Evolutionary conservation across 2,888 invertebrate genomes (phyloP).

Genomic region (Chironomus riparius): DNA sequence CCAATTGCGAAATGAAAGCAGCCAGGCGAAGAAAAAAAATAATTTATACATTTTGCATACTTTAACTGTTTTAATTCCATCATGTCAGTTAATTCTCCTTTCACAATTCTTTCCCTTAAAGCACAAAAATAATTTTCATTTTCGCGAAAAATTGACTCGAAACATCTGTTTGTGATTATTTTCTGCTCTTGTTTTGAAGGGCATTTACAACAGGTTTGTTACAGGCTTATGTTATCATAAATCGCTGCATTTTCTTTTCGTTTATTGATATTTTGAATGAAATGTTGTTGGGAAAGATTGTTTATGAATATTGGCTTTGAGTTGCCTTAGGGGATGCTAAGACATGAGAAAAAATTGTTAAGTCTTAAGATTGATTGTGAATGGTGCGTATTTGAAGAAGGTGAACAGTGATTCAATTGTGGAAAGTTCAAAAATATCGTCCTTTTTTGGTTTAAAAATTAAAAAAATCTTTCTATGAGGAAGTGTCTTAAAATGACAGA

Average conservation of each 20-base stretch:
- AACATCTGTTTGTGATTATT: no score
- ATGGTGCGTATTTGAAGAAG: no score
- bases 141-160: neutral
- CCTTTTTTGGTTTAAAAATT: no score
- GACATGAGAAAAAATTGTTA: no score
- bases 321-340: neutral
- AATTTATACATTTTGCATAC: neutral
- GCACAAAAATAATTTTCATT: neutral
- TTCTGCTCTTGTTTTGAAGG: neutral
- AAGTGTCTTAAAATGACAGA: no score
- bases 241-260: neutral
- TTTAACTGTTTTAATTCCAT: neutral
- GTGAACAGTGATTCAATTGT: no score
- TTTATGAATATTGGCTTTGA: neutral
- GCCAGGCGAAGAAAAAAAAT: neutral
- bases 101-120: neutral
- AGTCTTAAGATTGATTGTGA: no score
- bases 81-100: neutral
- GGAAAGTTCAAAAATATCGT: no score
- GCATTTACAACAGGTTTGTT: conserved; percentile 6
- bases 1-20: conserved; percentile 1
- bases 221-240: neutral
- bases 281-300: neutral
- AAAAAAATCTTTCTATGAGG: no score
- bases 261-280: neutral